A percentile compares a stretch with the other conserved stretches of the same genome.
Evolutionary conservation across 1,140 invertebrate species (phyloP).

Genomic region (Notospermus geniculatus): DNA sequence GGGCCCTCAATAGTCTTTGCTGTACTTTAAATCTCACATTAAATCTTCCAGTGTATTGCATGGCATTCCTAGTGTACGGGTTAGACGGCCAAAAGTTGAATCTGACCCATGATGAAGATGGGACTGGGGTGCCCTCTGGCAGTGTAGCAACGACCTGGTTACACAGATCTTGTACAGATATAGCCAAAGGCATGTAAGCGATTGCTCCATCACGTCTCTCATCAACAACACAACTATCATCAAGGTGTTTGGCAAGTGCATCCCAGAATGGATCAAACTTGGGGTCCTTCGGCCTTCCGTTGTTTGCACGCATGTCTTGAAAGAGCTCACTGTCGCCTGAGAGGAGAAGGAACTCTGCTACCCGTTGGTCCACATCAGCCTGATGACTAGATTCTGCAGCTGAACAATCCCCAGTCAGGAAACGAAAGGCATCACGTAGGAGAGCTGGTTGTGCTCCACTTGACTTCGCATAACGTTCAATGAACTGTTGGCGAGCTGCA

Average conservation of each 20-base stretch:
- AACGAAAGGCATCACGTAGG: neutral
- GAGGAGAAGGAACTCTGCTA: neutral
- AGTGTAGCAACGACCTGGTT: neutral
- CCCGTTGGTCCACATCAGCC: neutral
- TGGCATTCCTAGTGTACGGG: neutral
- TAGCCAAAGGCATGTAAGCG: neutral
- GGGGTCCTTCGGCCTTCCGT: neutral
- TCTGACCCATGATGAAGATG: neutral
- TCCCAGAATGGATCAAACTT: conserved; percentile 8
- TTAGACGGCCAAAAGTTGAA: conserved; percentile 2
- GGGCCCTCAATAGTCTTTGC: neutral
- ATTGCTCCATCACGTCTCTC: neutral
- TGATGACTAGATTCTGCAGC: neutral
- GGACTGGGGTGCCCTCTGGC: neutral
- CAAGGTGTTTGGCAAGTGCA: neutral
- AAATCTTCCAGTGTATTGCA: neutral
- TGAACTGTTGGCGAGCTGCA: neutral
- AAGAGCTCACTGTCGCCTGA: neutral
- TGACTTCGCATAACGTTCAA: neutral
- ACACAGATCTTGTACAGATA: neutral
- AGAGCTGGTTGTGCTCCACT: conserved; percentile 4
- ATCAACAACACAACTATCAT: conserved; percentile 1
- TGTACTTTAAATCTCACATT: neutral
- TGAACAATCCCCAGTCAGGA: neutral
- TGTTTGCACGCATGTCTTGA: neutral